These are phyloP conservation scores for Enteromius fasciolatus DNA, from an alignment of 2,797 vertebrate genomes.

Conservation along the genomic window DNA sequence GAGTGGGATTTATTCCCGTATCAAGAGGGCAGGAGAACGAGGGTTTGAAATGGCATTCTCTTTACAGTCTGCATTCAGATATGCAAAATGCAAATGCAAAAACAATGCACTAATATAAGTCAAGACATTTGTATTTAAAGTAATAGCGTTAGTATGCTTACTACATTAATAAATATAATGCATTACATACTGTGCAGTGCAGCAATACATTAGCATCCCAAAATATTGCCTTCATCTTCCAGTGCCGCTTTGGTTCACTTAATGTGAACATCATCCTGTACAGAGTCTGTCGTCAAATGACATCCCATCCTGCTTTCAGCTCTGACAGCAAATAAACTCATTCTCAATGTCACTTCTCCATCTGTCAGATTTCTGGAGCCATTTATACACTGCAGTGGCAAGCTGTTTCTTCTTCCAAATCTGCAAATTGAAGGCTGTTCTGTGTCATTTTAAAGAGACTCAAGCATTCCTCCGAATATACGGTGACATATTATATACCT, in stretches of 20 bases:
- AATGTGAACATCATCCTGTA: slow-evolving; percentile 47
- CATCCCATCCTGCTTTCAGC: slow-evolving; percentile 30
- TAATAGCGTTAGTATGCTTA: background rate
- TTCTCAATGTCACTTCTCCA: slow-evolving; percentile 43
- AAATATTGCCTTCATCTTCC: slow-evolving; percentile 32
- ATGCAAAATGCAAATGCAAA: background rate
- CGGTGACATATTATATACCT: background rate
- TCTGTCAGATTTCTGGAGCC: slow-evolving; percentile 34
- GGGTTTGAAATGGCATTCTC: slow-evolving; percentile 1
- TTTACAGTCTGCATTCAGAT: background rate
- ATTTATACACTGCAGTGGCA: slow-evolving; percentile 16
- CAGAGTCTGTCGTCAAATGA: slow-evolving; percentile 42
- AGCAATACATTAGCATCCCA: background rate
- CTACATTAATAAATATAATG: background rate
- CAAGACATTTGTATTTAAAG: background rate
- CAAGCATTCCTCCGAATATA: background rate
- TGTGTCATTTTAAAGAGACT: slow-evolving; percentile 1
- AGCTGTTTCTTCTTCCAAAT: slow-evolving; percentile 25
- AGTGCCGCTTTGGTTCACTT: slow-evolving; percentile 32
- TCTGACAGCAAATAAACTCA: slow-evolving; percentile 45
- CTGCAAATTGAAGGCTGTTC: slow-evolving; percentile 8
- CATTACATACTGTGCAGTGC: background rate
- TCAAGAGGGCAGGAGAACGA: slow-evolving; percentile 18
- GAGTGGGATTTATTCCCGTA: slow-evolving; percentile 48
- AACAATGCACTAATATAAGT: background rate